These are phyloP conservation scores for Pseudobourletiella spinata DNA, from an alignment of 1,140 invertebrate species.

Conservation along the genomic window DNA sequence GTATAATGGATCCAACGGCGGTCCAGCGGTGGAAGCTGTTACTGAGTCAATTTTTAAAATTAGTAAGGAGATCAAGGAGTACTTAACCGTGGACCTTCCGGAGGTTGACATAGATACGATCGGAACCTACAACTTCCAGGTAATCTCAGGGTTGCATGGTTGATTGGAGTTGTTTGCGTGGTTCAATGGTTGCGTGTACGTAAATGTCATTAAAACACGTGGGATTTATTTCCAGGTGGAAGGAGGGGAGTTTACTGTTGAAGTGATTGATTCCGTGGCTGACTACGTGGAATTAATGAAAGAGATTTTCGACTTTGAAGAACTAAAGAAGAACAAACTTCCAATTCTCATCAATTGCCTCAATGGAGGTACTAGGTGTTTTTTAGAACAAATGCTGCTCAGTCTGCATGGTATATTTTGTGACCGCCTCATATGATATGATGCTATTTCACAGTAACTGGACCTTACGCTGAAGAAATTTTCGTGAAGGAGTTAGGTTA, in stretches of 20 bases:
- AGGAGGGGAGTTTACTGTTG: slow-evolving; percentile 66
- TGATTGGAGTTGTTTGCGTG: too few species aligned
- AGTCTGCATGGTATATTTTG: not conserved
- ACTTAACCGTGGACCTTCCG: slow-evolving; percentile 68
- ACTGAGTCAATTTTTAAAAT: slow-evolving; percentile 83
- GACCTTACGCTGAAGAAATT: slow-evolving; percentile 85
- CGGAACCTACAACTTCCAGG: slow-evolving; percentile 50
- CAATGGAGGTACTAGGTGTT: slow-evolving; percentile 63
- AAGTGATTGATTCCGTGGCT: slow-evolving; percentile 83
- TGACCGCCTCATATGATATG: too few species aligned
- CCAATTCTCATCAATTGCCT: slow-evolving; percentile 86
- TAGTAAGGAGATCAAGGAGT: slow-evolving; percentile 66
- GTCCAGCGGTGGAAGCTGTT: slow-evolving; percentile 82
- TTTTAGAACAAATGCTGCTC: not conserved
- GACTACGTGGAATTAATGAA: slow-evolving; percentile 92
- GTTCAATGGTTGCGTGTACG: too few species aligned
- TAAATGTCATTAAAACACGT: not conserved
- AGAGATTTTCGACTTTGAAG: slow-evolving; percentile 90
- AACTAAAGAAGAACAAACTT: slow-evolving; percentile 63
- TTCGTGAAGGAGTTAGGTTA: slow-evolving; percentile 80
- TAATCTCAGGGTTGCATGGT: too few species aligned
- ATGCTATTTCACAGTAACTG: slow-evolving; percentile 65
- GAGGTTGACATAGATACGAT: slow-evolving; percentile 65
- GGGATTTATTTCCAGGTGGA: slow-evolving; percentile 48
- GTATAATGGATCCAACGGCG: slow-evolving; percentile 94